phyloP scores from a whole-genome alignment of 2,113 vertebrate species.

The Connochaetes taurinus region DNA sequence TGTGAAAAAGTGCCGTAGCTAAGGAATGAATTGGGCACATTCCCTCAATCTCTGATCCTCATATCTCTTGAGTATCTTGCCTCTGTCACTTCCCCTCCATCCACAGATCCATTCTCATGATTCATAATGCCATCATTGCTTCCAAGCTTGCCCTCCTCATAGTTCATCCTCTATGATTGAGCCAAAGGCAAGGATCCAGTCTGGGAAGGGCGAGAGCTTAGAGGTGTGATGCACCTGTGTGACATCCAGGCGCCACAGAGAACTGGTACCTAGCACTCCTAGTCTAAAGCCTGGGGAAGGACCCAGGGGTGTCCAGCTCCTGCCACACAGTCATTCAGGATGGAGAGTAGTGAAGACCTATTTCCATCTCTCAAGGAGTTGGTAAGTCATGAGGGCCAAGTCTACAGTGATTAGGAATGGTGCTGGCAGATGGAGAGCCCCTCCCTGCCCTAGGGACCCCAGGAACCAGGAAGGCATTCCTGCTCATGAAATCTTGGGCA shows the following conservation, averaged over 20 bases:
- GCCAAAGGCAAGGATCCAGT: neutral
- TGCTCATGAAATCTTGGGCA: neutral
- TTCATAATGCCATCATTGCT: neutral
- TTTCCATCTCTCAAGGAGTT: neutral
- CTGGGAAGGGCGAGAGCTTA: too few species aligned
- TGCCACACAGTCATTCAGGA: neutral
- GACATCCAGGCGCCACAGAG: neutral
- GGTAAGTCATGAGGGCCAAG: too few species aligned
- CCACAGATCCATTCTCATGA: neutral
- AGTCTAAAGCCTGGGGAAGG: neutral
- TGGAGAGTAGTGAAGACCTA: neutral
- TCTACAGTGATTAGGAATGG: too few species aligned
- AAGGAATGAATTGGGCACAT: neutral
- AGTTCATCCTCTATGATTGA: neutral
- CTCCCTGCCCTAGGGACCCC: fast-evolving
- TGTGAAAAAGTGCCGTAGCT: neutral
- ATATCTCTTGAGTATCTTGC: neutral
- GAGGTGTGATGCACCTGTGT: neutral
- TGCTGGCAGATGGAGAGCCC: neutral
- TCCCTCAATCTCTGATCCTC: neutral
- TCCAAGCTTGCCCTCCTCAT: neutral
- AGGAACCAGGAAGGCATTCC: neutral
- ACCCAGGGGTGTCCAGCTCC: neutral
- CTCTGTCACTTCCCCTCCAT: neutral
- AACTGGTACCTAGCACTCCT: neutral